phyloP scores from a whole-genome alignment of 2,113 vertebrate species.

The Formicarius rufipectus region DNA sequence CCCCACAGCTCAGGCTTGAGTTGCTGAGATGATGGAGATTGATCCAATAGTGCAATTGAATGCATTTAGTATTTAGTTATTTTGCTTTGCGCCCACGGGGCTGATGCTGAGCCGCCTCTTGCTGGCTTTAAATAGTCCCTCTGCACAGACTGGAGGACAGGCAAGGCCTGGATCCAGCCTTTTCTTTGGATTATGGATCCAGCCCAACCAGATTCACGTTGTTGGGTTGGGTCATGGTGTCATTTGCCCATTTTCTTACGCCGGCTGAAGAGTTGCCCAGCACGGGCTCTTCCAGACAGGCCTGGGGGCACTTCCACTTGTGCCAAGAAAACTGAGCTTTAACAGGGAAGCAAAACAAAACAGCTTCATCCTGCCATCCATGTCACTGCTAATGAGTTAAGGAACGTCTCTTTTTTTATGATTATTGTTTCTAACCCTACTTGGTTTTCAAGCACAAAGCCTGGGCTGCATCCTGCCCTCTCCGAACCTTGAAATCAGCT shows the following conservation, averaged over 20 bases:
- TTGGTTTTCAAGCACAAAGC: not conserved
- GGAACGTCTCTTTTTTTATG: not conserved
- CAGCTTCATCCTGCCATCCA: not conserved
- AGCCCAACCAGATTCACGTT: not conserved
- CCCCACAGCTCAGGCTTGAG: not conserved
- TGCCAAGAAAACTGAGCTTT: not conserved
- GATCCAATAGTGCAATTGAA: not conserved
- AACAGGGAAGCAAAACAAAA: not conserved
- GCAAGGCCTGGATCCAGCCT: not conserved
- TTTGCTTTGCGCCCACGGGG: rapidly evolving
- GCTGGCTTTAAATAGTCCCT: not conserved
- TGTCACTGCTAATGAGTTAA: not conserved
- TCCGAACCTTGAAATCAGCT: not conserved
- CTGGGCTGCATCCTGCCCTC: rapidly evolving
- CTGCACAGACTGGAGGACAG: rapidly evolving
- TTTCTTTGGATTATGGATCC: not conserved
- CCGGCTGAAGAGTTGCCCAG: not conserved
- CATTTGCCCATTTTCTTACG: not conserved
- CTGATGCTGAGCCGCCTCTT: not conserved
- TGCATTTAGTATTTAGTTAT: not conserved
- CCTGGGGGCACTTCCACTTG: not conserved
- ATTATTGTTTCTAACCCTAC: not conserved
- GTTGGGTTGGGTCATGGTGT: not conserved
- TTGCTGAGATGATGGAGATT: not conserved
- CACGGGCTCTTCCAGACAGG: not conserved